Percentiles rank a stretch among this genome's conserved stretches.
phyloP scores from a whole-genome alignment of 2,888 invertebrate genomes.

The Ophion slaviceki region DNA sequence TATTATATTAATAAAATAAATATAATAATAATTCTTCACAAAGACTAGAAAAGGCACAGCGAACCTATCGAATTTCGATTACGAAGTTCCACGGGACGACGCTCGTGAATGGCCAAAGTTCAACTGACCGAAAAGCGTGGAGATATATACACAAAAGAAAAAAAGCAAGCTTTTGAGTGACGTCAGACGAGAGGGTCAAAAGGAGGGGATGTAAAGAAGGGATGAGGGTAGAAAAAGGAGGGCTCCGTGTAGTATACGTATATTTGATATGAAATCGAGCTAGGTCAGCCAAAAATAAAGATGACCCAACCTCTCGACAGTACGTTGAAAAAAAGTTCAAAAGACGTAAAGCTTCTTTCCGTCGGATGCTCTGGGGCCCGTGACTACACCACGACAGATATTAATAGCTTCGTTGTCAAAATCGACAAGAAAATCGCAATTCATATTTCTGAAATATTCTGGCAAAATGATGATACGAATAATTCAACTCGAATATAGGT shows the following conservation, averaged over 20 bases:
- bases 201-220: conserved; percentile 17
- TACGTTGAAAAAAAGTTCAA: neutral
- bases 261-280: conserved; percentile 1
- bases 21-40: conserved; percentile 17
- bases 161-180: conserved; percentile 9
- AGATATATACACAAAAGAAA: conserved; percentile 11
- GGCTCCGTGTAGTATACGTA: conserved; percentile 6
- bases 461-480: too few species aligned
- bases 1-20: too few species aligned
- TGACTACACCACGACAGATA: neutral
- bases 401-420: neutral
- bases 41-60: conserved; percentile 21
- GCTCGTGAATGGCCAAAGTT: neutral
- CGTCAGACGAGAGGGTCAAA: neutral
- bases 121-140: conserved; percentile 24
- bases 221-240: conserved; percentile 22
- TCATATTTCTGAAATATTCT: neutral
- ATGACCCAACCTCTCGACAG: conserved; percentile 35
- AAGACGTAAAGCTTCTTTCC: conserved; percentile 7
- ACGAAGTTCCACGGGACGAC: conserved; percentile 6
- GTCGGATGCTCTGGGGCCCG: neutral
- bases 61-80: conserved; percentile 55
- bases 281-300: conserved; percentile 60
- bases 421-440: too few species aligned
- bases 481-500: too few species aligned